phyloP scores from a whole-genome alignment of 2,797 vertebrate genomes.

The Neoniphon sammara region DNA sequence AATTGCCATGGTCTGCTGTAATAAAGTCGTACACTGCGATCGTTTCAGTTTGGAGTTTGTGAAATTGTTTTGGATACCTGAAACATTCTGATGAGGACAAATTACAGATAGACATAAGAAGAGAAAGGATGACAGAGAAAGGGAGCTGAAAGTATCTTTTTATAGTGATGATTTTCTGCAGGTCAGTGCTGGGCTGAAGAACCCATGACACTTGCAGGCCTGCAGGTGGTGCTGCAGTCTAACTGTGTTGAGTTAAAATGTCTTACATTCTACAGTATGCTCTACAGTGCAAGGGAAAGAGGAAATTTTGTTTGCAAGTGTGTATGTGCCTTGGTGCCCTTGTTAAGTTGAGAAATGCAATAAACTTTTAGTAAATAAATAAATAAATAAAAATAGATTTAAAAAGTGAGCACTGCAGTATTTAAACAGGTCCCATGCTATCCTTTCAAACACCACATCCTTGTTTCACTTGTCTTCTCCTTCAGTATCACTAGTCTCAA shows the following conservation, averaged over 20 bases:
- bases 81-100: neutral
- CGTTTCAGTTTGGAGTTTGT: no score
- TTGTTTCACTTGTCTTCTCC: no score
- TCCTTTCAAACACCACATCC: no score
- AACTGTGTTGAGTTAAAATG: neutral
- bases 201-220: neutral
- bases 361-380: no score
- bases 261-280: neutral
- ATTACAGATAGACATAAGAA: neutral
- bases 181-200: conserved; percentile 1
- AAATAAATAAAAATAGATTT: no score
- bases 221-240: conserved; percentile 26
- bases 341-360: neutral
- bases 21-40: no score
- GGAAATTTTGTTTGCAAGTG: neutral
- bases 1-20: no score
- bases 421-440: no score
- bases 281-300: neutral
- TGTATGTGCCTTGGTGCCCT: neutral
- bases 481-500: no score
- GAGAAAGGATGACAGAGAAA: neutral
- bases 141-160: neutral
- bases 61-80: no score
- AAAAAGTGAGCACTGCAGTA: no score
- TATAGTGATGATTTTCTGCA: neutral